Base-by-base conservation (phyloP, 2,888 invertebrate genomes). In the Tethea ocularis region DNA sequence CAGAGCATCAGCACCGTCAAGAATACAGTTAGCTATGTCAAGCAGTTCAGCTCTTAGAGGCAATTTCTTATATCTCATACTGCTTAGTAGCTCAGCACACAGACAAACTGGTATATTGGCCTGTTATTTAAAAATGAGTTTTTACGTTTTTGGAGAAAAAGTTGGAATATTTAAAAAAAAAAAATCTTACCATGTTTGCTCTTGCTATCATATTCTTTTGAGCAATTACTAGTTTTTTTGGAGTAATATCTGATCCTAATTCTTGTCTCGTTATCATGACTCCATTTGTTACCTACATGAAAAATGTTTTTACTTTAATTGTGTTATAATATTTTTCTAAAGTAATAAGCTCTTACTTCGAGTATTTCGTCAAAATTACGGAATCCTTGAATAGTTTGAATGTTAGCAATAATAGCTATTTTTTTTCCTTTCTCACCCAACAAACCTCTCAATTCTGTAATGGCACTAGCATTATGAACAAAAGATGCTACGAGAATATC, bases 1-100 rank as follows among this genome's bases (percentile, higher is more conserved):
- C 60, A 96, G 91, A 69, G 94, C 94, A 77, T 96, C 96, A 54
- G 94, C 95, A 20, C 96, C 96, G 72, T 96, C 96, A 20, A 96
- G 82, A 23, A 97, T 94, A 57, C 96, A 96, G 78, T 96, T 96
- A 51, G 95, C 95, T 8, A 97, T 94, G 70, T 96, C 95, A 29
- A 95, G 93, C 15, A 95, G 88, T 81, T 96, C 96, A 1, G 96
- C 94, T 75, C 96, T 87, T 1, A 89, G 73, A 0, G 92, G 87
- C 46, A 87, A 69, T 61, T 77, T 80, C 36, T 81, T 83, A 13
- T 66, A 68, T 11, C 86, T 75, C 92, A 92, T 92, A 57, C 86
- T 89, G 62, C 75, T 84, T 6, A 92, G 65, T 5, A 91, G 72
- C 20, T 90, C 85, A 2, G 88, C 88, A 60, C 82, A 82, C 17